Evolutionary conservation across 2,888 invertebrate species (phyloP).

Genomic region (Tinea pellionella): DNA sequence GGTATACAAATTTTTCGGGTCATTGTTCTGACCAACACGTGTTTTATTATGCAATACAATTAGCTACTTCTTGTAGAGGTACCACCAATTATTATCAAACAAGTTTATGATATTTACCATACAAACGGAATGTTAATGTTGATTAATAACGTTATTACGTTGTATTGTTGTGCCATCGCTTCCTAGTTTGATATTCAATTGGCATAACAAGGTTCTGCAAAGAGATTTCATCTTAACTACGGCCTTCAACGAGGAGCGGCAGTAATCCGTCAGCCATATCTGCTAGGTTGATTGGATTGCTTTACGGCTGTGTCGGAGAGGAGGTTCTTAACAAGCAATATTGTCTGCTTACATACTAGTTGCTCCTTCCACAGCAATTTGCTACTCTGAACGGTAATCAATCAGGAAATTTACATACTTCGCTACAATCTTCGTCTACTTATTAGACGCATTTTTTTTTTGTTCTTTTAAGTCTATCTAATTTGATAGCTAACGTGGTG

Average conservation of each 20-base stretch:
- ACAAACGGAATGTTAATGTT: not conserved
- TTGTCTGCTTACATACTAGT: slow-evolving; percentile 27
- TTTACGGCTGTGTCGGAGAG: slow-evolving; percentile 37
- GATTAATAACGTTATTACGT: not conserved
- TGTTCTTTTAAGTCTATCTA: not conserved
- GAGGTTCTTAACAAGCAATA: slow-evolving; percentile 36
- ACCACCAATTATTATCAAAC: no score
- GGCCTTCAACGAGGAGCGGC: not conserved
- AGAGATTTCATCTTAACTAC: slow-evolving; percentile 3
- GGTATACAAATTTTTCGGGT: slow-evolving; percentile 26
- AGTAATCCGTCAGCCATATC: slow-evolving; percentile 24
- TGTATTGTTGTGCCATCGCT: not conserved
- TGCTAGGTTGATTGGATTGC: slow-evolving; percentile 36
- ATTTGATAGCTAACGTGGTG: not conserved
- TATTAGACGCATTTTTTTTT: not conserved
- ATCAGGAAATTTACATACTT: slow-evolving; percentile 20
- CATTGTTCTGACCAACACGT: slow-evolving; percentile 51
- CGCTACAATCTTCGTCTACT: slow-evolving; percentile 19
- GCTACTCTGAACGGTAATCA: slow-evolving; percentile 4
- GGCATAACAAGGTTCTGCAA: not conserved
- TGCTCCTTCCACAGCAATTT: not conserved
- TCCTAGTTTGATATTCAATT: not conserved
- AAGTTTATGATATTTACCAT: no score
- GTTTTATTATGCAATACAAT: slow-evolving; percentile 41
- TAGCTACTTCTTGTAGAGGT: not conserved